These are phyloP conservation scores for Netelia melanura DNA, from an alignment of 2,888 invertebrate species.

Conservation along the genomic window DNA sequence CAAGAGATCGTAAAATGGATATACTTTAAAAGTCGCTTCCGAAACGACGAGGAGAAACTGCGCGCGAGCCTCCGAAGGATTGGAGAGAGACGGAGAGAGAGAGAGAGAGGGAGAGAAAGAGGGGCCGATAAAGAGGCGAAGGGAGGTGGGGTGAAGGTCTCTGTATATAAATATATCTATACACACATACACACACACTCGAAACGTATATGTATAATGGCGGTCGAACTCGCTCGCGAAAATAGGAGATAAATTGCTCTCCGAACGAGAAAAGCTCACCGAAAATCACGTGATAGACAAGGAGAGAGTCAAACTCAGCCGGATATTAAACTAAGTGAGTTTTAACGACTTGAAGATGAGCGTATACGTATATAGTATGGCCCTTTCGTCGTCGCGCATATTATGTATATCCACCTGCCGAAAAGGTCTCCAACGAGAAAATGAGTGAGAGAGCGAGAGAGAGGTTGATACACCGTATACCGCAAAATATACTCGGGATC, in stretches of 20 bases:
- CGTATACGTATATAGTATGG: conserved; percentile 19
- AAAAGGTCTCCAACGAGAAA: conserved; percentile 55
- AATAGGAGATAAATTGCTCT: conserved; percentile 75
- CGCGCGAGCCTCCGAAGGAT: conserved; percentile 15
- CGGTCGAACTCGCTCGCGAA: conserved; percentile 59
- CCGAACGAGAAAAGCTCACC: conserved; percentile 54
- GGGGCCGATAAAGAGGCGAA: conserved; percentile 8
- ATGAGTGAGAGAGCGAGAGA: conserved; percentile 46
- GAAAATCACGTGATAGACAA: conserved; percentile 67
- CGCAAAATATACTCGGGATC: conserved; percentile 16
- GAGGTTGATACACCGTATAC: conserved; percentile 54
- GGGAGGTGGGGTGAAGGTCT: conserved; percentile 5
- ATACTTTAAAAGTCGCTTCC: conserved; percentile 68
- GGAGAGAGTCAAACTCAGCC: conserved; percentile 76
- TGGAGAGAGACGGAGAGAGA: conserved; percentile 4
- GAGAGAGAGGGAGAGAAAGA: conserved; percentile 8
- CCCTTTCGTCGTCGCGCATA: conserved; percentile 1
- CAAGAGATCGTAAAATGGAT: conserved; percentile 66
- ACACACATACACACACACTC: background rate
- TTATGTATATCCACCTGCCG: conserved; percentile 55
- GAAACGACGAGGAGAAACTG: conserved; percentile 58
- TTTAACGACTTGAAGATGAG: conserved; percentile 79
- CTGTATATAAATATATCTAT: background rate
- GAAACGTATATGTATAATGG: conserved; percentile 3
- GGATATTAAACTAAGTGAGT: conserved; percentile 82